phyloP scores from a whole-genome alignment of 2,888 invertebrate species.

The Theretra japonica region DNA sequence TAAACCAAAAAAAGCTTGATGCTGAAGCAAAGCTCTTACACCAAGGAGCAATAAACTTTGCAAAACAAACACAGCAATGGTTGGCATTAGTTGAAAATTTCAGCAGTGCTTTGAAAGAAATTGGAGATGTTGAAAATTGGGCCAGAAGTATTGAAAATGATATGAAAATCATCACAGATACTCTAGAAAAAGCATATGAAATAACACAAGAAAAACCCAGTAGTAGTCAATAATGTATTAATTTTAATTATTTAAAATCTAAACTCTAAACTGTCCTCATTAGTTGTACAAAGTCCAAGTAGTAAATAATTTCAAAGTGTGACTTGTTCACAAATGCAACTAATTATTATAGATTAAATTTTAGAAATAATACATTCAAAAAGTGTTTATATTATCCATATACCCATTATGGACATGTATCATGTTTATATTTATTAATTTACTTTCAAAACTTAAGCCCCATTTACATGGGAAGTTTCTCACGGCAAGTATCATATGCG shows the following conservation, averaged over 20 bases:
- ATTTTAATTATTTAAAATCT: slow-evolving; percentile 8
- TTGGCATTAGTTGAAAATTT: slow-evolving; percentile 95
- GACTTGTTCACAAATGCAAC: not conserved
- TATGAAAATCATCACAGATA: slow-evolving; percentile 95
- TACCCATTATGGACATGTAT: too few species aligned
- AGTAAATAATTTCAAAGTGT: not conserved
- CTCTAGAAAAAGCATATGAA: slow-evolving; percentile 97
- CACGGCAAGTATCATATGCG: too few species aligned
- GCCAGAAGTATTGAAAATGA: slow-evolving; percentile 98
- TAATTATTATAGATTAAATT: not conserved
- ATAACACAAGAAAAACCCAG: slow-evolving; percentile 78
- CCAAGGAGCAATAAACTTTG: slow-evolving; percentile 96
- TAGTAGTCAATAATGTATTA: slow-evolving; percentile 55
- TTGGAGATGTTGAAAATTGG: slow-evolving; percentile 99
- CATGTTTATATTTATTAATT: too few species aligned
- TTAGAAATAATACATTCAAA: too few species aligned
- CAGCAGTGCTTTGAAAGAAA: slow-evolving; percentile 95
- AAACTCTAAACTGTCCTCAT: not conserved
- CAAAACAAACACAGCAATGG: slow-evolving; percentile 99
- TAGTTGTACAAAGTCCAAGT: not conserved
- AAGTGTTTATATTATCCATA: too few species aligned
- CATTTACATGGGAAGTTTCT: too few species aligned
- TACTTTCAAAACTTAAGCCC: too few species aligned
- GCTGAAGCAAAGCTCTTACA: slow-evolving; percentile 98
- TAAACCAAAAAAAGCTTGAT: slow-evolving; percentile 98